Base-by-base conservation (phyloP, 2,113 vertebrate genomes). In the Peromyscus maniculatus region DNA sequence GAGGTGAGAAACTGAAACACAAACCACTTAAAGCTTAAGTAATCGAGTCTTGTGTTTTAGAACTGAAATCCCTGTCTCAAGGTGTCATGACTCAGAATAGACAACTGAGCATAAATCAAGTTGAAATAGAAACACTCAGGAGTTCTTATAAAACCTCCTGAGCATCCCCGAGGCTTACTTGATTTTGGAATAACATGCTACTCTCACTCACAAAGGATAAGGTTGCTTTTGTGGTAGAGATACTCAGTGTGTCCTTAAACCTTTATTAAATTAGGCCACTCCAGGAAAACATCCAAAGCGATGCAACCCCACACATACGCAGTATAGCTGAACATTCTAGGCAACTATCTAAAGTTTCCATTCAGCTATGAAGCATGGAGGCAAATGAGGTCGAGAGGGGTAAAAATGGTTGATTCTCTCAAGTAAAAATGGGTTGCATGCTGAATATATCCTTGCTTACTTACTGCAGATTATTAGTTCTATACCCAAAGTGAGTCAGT, bases 1-100 rank as follows among this genome's bases (percentile, higher is more conserved):
- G 0, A 87, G 59, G 39, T 90, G 19, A 80, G 7, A 3, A 64
- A 89, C 1, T 77, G 13, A 5, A 26, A 26, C 33, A 86, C 86
- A 92, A 57, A 78, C 9, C 55, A 7, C 28, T 91, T 64, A 64
- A 82, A 93, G 15, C 21, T 11, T 69, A 95, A 59, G 36, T 66
- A 96, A 66, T 13, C 7, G 91, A 87, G 24, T 82, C 62, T 8
- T 77, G 43, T 89, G 13, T 80, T 93, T 93, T 90, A 92, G 62
- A 82, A 16, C 33, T 80, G 24, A 88, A 69, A 80, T 84, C 10
- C 21, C 39, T 39, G 80, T 78, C 62, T 95, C 72, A 96, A 87
- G 8, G 10, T 87, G 52, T 92, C 26, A 43, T 92, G 82, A 24
- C 52, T 52, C 36, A n/a, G 5, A 43, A 8, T 39, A 91, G 28